Base-by-base conservation (phyloP, 1,140 invertebrate genomes). In the Acyrthosiphon pisum region DNA sequence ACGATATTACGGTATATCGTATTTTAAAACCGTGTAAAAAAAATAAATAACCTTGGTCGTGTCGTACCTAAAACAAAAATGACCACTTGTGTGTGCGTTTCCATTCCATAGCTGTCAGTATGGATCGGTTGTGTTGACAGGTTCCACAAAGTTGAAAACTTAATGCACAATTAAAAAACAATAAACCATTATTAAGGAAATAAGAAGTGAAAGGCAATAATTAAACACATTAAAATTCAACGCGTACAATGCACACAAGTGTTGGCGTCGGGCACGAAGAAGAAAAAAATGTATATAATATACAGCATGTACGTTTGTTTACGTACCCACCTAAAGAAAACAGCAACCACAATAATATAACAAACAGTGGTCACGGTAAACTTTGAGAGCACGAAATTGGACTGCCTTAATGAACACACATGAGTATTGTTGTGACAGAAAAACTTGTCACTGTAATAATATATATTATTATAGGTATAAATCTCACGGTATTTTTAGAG, bases 171-270 rank as follows among this genome's bases (percentile, higher is more conserved):
- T 48, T 48, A 87, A 87, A 30, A n/a, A 87, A 87, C 86, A 48
- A 48, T 48, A 87, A 87, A 87, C 44, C 44, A 50, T 87, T 87
- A 87, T 87, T 87, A 30, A 46, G 44, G 44, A 48, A n/a, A 48
- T 87, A n/a, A 87, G 30, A 46, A 87, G 86, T 48, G 44, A 87
- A 87, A 87, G 46, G 30, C 48, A 87, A 87, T 87, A 48, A n/a
- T 87, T 87, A 48, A 87, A 87, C 86, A 46, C 26, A 87, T 87
- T 87, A 46, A 50, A 87, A 87, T 87, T 87, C 44, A 50, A 87
- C 30, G 44, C 46, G 44, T 46, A 83, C 81, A 83, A n/a, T 18
- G 26, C 26, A 20, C 26, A 46, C 23, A 46, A 46, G n/a, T 22
- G 44, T 35, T 18, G 86, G n/a, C 18, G 30, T 50, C 26, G 18